phyloP scores from a whole-genome alignment of 2,888 invertebrate species.

The Platypus cylindrus region DNA sequence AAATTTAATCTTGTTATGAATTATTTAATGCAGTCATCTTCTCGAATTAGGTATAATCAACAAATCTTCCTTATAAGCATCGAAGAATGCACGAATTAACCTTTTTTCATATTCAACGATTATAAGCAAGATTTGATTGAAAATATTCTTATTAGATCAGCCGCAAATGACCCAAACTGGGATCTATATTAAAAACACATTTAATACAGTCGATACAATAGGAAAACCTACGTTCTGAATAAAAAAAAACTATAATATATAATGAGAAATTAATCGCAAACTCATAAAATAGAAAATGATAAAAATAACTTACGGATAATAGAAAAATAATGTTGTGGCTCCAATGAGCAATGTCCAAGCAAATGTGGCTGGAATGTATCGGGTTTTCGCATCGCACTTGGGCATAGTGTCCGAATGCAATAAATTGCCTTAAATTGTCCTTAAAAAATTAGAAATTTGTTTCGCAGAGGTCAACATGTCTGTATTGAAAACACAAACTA shows the following conservation, averaged over 20 bases:
- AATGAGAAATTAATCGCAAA: not conserved
- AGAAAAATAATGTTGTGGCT: slow-evolving; percentile 90
- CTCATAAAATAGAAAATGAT: too few species aligned
- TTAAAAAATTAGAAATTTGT: slow-evolving; percentile 20
- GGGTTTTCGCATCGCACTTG: slow-evolving; percentile 93
- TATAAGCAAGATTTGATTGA: too few species aligned
- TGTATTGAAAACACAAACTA: slow-evolving; percentile 20
- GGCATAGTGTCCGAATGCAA: slow-evolving; percentile 54
- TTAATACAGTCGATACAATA: not conserved
- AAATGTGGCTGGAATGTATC: slow-evolving; percentile 95
- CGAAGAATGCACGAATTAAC: too few species aligned
- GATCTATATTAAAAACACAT: too few species aligned
- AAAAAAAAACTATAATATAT: too few species aligned
- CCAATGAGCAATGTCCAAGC: slow-evolving; percentile 93
- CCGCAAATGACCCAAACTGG: too few species aligned
- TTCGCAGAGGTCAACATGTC: slow-evolving; percentile 33
- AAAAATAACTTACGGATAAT: slow-evolving; percentile 82
- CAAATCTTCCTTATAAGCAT: too few species aligned
- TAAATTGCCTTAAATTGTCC: slow-evolving; percentile 27
- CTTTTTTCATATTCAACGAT: too few species aligned
- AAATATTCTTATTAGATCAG: too few species aligned
- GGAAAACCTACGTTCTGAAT: slow-evolving; percentile 5
- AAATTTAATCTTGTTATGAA: too few species aligned
- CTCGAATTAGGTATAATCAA: too few species aligned
- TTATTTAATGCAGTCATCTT: too few species aligned